These are phyloP conservation scores for Aleiodes sp. DNA, from an alignment of 1,140 invertebrate genomes.

Conservation along the genomic window DNA sequence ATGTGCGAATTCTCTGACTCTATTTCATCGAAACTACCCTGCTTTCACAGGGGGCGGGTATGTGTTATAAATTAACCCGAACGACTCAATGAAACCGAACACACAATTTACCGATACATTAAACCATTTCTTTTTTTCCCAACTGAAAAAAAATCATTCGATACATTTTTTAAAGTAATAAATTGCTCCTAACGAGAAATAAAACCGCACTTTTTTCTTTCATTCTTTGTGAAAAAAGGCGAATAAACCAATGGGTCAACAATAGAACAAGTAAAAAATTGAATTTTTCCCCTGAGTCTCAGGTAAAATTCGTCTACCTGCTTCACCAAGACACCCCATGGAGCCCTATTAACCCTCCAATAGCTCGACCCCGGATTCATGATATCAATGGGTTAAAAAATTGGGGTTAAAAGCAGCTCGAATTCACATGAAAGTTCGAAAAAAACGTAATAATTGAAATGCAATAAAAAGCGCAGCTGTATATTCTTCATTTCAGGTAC, in stretches of 20 bases:
- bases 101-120: not conserved
- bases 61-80: not conserved
- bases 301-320: slow-evolving; percentile 24
- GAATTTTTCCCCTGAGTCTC: not conserved
- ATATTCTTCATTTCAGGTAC: slow-evolving; percentile 11
- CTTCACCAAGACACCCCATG: slow-evolving; percentile 12
- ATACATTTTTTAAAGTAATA: slow-evolving; percentile 13
- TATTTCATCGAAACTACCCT: not conserved
- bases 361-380: slow-evolving; percentile 34
- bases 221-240: not conserved
- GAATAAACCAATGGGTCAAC: not conserved
- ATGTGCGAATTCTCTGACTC: not conserved
- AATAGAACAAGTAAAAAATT: not conserved
- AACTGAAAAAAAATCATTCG: not conserved
- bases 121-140: not conserved
- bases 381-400: slow-evolving; percentile 57
- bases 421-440: slow-evolving; percentile 39
- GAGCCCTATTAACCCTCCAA: slow-evolving; percentile 40
- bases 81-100: slow-evolving; percentile 6
- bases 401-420: slow-evolving; percentile 56
- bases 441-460: slow-evolving; percentile 44
- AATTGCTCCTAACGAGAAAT: slow-evolving; percentile 26
- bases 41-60: not conserved
- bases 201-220: slow-evolving; percentile 3
- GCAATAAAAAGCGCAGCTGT: slow-evolving; percentile 13